Evolutionary conservation across 2,113 vertebrate genomes (phyloP).

Genomic region (Forbesichthys papilliferus): DNA sequence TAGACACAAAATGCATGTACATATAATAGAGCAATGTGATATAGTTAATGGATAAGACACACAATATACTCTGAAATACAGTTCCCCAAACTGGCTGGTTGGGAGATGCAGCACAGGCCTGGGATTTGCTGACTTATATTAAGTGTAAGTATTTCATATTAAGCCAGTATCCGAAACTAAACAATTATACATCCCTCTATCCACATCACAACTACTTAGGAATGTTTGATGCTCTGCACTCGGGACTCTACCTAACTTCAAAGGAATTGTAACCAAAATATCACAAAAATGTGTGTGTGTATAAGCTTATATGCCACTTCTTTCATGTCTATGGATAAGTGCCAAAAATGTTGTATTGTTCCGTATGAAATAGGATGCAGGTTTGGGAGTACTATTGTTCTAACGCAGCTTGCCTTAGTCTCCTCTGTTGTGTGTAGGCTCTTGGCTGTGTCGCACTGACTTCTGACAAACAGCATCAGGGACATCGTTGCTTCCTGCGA

Average conservation of each 20-base stretch:
- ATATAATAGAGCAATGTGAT: neutral
- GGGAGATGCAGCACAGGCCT: constrained; percentile 7
- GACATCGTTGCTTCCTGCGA: constrained; percentile 68
- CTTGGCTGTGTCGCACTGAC: constrained; percentile 50
- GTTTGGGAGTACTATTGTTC: constrained; percentile 68
- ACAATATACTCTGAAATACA: neutral
- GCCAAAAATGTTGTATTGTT: constrained; percentile 71
- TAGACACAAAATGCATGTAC: constrained; percentile 6
- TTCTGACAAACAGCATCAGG: constrained; percentile 73
- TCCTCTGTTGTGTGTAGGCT: constrained; percentile 59
- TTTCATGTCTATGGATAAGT: constrained; percentile 67
- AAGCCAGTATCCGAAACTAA: constrained; percentile 42
- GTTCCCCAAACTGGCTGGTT: constrained; percentile 10
- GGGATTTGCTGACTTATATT: constrained; percentile 28
- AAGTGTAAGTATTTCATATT: constrained; percentile 23
- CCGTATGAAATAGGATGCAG: constrained; percentile 62
- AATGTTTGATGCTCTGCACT: constrained; percentile 52
- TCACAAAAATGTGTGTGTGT: constrained; percentile 53
- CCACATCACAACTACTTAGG: constrained; percentile 45
- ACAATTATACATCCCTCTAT: constrained; percentile 30
- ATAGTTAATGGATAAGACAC: neutral
- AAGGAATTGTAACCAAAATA: constrained; percentile 59
- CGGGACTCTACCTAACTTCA: constrained; percentile 56
- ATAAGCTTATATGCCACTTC: constrained; percentile 48
- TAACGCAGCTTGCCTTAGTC: constrained; percentile 70